Base-by-base conservation (phyloP, 2,888 invertebrate genomes). In the Odontomyia ornata region DNA sequence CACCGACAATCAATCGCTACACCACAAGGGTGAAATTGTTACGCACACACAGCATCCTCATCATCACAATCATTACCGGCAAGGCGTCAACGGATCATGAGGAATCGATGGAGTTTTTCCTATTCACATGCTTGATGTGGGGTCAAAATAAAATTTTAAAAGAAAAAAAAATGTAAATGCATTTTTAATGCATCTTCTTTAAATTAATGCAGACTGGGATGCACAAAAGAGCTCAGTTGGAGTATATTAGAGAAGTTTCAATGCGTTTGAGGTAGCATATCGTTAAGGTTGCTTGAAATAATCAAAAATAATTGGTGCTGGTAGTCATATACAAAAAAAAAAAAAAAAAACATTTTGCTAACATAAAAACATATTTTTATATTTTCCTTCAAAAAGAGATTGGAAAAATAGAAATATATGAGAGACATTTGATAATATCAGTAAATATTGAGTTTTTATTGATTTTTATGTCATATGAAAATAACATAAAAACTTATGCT, bases 31-130 rank as follows among this genome's bases (percentile, higher is more conserved):
- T 73, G 5, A 73, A 73, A 73, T 73, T 57, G 23, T 28, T 36
- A 69, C 69, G 30, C 46, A 69, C 46, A 69, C 46, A 69, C 47
- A 69, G 47, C 69, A 46, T 69, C 69, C 28, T 47, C 69, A 47
- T 46, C 46, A 47, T 25, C 46, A 28, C 15, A n/a, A 69, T 69
- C 47, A 69, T 69, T 23, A 69, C 15, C 46, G 46, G 23, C 69
- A 46, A 30, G 11, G 30, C 21, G 11, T 43, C 65, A 43, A 7
- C 43, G 23, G 3, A 36, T 36, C 36, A 9, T 18, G 21, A 67
- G 11, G 21, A 27, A 47, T 47, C 69, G 3, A 47, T 47, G 69
- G 13, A 7, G 15, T 36, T 30, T 15, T 69, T 36, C 9, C 5
- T 36, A 36, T 36, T 36, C 36, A 5, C 9, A 3, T 36, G 9